Percentiles rank a stretch among this genome's conserved stretches.
phyloP scores from a whole-genome alignment of 2,113 vertebrate genomes.

The Pituophis catenifer region DNA sequence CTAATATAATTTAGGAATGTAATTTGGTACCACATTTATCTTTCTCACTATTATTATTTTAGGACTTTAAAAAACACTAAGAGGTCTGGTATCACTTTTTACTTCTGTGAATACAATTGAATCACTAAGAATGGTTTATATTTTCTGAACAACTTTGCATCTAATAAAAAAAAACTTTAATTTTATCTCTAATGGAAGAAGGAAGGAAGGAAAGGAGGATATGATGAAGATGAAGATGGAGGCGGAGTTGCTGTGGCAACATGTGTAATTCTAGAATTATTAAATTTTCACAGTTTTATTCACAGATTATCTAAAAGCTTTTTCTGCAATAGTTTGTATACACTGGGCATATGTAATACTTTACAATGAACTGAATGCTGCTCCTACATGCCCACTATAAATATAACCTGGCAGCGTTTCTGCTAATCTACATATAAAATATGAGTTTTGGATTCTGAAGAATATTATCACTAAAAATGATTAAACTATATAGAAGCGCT shows the following conservation, averaged over 20 bases:
- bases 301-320: background rate
- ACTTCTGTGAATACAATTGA: background rate
- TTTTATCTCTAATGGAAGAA: background rate
- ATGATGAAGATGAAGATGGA: background rate
- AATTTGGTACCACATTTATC: background rate
- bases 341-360: background rate
- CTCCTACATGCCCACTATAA: background rate
- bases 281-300: background rate
- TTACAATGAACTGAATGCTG: background rate
- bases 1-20: background rate
- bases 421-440: background rate
- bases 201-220: background rate
- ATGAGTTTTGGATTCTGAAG: background rate
- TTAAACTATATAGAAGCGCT: background rate
- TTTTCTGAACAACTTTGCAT: conserved; percentile 2
- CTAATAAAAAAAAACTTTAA: conserved; percentile 1
- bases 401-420: background rate
- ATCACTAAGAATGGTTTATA: conserved; percentile 14
- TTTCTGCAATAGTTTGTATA: background rate
- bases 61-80: background rate
- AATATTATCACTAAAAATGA: background rate
- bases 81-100: background rate
- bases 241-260: background rate
- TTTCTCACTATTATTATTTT: background rate
- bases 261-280: background rate